Evolutionary conservation across 2,888 invertebrate genomes (phyloP), one percentile per base, ranked within the genome.

Genomic region (Tuberolachnus salignus): DNA sequence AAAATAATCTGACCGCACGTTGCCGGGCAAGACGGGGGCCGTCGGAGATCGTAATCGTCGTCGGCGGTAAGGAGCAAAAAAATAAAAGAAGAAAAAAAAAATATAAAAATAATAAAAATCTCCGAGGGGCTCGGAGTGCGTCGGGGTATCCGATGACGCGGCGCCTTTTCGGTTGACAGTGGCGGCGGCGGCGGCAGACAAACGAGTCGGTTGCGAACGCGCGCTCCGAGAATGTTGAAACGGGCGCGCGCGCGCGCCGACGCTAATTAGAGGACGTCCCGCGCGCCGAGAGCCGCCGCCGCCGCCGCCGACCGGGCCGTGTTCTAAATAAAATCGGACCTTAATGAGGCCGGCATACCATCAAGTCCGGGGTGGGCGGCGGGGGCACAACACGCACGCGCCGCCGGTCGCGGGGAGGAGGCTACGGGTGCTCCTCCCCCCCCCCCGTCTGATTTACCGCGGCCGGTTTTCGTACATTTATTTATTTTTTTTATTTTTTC

Each of bases 271-370:
- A 78, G 75, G 67, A 78, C 67, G 67, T 44, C 55, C 55, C 53
- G 66, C 34, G 64, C 75, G 75, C 26, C 57, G 66, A 49, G 75
- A 55, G 75, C 55, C 55, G 57, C 14, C 3, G 19, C 13, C 16
- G 34, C 26, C n/a, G 10, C 8, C n/a, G 6, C 44, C 55, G 19
- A n/a, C 26, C 66, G 26, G 59, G 57, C 67, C 75, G 75, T 67
- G 75, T 78, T 78, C 75, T 51, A 78, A 78, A 78, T 78, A 78
- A 78, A 78, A 78, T 75, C 75, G 66, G 46, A 57, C 75, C 67
- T 67, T 78, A 78, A 78, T 78, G 75, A 78, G 75, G n/a, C 57
- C 49, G 67, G 49, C 75, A 78, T 78, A 78, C 67, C 75, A 34
- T 34, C 34, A 4, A 3, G 34, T 34, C 49, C 61, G 51, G 14